phyloP scores from a whole-genome alignment of 2,797 vertebrate species.

The Atherinosoma microstoma region DNA sequence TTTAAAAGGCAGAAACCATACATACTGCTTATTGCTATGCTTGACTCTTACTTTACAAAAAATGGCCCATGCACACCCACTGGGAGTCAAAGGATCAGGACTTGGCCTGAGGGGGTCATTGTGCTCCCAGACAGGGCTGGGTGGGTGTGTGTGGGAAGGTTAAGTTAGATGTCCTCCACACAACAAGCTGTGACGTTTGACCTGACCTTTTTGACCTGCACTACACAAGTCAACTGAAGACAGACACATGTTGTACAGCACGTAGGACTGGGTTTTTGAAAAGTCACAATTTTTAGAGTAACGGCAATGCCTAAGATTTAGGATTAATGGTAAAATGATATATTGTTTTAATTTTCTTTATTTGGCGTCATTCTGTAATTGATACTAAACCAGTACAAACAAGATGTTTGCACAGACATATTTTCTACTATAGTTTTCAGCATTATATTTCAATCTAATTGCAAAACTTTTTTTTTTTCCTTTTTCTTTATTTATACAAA shows the following conservation, averaged over 20 bases:
- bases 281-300: background rate
- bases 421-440: no score
- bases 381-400: background rate
- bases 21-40: constrained; percentile 16
- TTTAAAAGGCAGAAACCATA: constrained; percentile 16
- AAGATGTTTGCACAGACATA: background rate
- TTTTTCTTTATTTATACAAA: no score
- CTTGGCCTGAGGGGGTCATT: constrained; percentile 39
- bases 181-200: constrained; percentile 27
- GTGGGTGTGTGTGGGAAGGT: background rate
- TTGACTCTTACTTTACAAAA: constrained; percentile 1
- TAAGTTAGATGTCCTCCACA: constrained; percentile 17
- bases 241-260: background rate
- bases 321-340: background rate
- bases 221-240: constrained; percentile 6
- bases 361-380: background rate
- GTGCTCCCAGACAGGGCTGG: constrained; percentile 35
- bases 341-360: background rate
- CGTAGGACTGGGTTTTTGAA: background rate
- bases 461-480: no score
- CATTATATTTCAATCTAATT: no score
- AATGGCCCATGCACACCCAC: constrained; percentile 14
- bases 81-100: constrained; percentile 51
- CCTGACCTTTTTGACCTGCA: constrained; percentile 31
- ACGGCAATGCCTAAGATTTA: background rate